Base-by-base conservation (phyloP, 1,140 invertebrate species). In the Nomia melanderi region DNA sequence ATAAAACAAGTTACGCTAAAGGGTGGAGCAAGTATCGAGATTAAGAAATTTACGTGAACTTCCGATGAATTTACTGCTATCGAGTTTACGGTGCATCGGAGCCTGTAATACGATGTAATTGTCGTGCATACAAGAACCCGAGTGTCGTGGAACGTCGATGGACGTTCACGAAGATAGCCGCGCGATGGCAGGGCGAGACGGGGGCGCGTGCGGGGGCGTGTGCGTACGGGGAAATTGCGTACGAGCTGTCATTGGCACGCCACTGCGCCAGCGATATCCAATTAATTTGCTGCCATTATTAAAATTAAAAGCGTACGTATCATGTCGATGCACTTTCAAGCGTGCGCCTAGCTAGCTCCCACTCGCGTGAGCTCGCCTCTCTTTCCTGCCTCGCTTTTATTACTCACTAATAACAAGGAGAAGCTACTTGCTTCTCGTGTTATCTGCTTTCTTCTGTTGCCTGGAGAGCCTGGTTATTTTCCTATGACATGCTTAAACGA, bases 281-380 rank as follows among this genome's bases (percentile, higher is more conserved):
- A 88, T 87, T 87, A 88, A 88, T 88, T 87, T 80, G 65, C 77
- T 78, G 81, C 77, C 76, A 79, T 85, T 81, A 87, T 88, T 87
- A 88, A 87, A 87, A 84, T 84, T 84, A 79, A 84, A 84, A 83
- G 67, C 66, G 33, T 44, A 41, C 59, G 71, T 80, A 79, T 78
- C 82, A 57, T 64, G 44, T 79, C 81, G 67, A 74, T 63, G 70
- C 63, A 57, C 36, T 39, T 41, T 63, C 60, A 25, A 57, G 31
- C 50, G 27, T 36, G 39, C 31, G 36, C 23, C 74, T 23, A 23
- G 25, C 44, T 47, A n/a, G 36, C n/a, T 29, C 44, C 31, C 31
- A 47, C 60, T 76, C 78, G 74, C 74, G 66, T 60, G 74, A 80
- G 53, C 29, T 54, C 31, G 25, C 29, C 25, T 63, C 78, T 60